Percentiles rank a stretch among this genome's conserved stretches.
These are phyloP conservation scores for Diploptera punctata DNA, from an alignment of 2,888 invertebrate species.

Conservation along the genomic window DNA sequence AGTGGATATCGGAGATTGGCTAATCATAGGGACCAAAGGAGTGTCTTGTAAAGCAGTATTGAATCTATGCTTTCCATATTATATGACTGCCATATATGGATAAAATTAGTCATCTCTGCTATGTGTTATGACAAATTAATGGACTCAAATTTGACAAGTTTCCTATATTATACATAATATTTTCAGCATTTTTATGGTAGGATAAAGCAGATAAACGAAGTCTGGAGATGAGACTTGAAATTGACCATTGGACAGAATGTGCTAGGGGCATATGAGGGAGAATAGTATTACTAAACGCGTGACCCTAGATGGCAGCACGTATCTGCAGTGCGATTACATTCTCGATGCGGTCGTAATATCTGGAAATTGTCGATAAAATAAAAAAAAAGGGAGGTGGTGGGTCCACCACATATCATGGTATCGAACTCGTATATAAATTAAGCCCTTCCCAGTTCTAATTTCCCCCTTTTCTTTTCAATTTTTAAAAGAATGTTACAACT, in stretches of 20 bases:
- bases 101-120: too few species aligned
- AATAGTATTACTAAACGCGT: constrained; percentile 4
- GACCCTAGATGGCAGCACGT: constrained; percentile 24
- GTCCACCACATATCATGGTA: constrained; percentile 3
- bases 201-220: constrained; percentile 17
- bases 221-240: constrained; percentile 16
- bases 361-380: constrained; percentile 10
- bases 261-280: constrained; percentile 1
- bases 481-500: neutral
- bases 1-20: too few species aligned
- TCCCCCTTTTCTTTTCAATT: neutral
- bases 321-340: neutral
- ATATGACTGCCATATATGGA: too few species aligned
- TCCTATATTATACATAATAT: too few species aligned
- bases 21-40: too few species aligned
- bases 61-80: too few species aligned
- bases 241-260: constrained; percentile 8
- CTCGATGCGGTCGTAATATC: neutral
- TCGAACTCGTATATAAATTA: too few species aligned
- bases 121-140: too few species aligned
- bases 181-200: neutral
- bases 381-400: too few species aligned
- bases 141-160: too few species aligned
- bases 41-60: too few species aligned
- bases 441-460: too few species aligned